A percentile compares a stretch with the other conserved stretches of the same genome.
Evolutionary conservation across 2,888 invertebrate genomes (phyloP).

Genomic region (Heliconius cydno): DNA sequence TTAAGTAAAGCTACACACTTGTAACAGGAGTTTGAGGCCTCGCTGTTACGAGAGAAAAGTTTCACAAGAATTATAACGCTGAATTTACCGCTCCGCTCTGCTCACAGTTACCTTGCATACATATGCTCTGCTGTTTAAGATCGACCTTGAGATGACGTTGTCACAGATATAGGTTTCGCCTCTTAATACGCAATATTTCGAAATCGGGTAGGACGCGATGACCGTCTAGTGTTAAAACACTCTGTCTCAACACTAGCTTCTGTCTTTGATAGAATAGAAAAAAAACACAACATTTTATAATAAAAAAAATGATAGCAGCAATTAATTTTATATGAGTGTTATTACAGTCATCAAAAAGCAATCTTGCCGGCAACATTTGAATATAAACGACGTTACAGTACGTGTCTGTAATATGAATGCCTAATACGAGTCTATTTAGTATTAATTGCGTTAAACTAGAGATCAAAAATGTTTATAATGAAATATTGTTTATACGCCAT

Average conservation of each 20-base stretch:
- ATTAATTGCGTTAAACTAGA: slow-evolving; percentile 17
- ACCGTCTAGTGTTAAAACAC: neutral
- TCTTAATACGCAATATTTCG: too few species aligned
- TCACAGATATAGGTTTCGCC: too few species aligned
- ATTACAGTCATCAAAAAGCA: slow-evolving; percentile 55
- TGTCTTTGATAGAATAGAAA: too few species aligned
- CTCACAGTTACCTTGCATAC: too few species aligned
- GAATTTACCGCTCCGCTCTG: too few species aligned
- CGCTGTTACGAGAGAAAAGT: too few species aligned
- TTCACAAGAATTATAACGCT: too few species aligned
- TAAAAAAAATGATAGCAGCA: slow-evolving; percentile 19
- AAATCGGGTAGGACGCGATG: neutral
- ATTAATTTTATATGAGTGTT: slow-evolving; percentile 48
- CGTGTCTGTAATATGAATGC: slow-evolving; percentile 43
- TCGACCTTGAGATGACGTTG: too few species aligned
- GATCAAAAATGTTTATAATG: neutral
- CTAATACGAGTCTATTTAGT: neutral
- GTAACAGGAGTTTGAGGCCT: too few species aligned
- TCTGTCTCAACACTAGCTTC: neutral
- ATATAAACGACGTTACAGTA: slow-evolving; percentile 54
- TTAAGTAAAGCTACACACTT: too few species aligned
- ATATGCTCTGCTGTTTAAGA: too few species aligned
- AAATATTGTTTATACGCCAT: neutral
- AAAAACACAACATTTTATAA: neutral
- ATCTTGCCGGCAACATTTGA: slow-evolving; percentile 54